Evolutionary conservation across 1,140 invertebrate genomes (phyloP).

Genomic region (Drosophila bocki): DNA sequence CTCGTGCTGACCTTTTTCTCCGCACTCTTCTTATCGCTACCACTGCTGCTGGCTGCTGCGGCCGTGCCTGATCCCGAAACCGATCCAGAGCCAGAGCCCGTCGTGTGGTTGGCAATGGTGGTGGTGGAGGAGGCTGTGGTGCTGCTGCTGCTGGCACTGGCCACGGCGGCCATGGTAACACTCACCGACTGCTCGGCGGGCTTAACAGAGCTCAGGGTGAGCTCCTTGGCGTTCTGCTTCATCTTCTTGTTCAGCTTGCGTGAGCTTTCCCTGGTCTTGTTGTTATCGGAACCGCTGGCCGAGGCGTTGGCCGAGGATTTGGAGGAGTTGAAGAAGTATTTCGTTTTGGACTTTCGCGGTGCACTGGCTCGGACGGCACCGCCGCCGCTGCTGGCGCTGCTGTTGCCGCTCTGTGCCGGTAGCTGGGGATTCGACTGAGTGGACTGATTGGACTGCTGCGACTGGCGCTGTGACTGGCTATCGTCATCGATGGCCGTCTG

Average conservation of each 20-base stretch:
- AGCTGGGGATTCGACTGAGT: slow-evolving; percentile 36
- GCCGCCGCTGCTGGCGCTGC: slow-evolving; percentile 74
- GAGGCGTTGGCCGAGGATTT: slow-evolving; percentile 78
- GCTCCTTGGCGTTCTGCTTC: slow-evolving; percentile 80
- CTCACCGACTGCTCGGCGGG: slow-evolving; percentile 61
- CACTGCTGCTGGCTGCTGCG: slow-evolving; percentile 14
- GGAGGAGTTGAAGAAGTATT: slow-evolving; percentile 78
- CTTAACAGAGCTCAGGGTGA: slow-evolving; percentile 77
- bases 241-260: slow-evolving; percentile 77
- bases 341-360: slow-evolving; percentile 73
- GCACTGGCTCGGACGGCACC: slow-evolving; percentile 38
- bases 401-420: slow-evolving; percentile 69
- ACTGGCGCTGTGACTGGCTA: slow-evolving; percentile 43
- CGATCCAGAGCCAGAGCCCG: slow-evolving; percentile 32
- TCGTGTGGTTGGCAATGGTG: slow-evolving; percentile 27
- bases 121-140: slow-evolving; percentile 28
- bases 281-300: slow-evolving; percentile 76
- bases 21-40: slow-evolving; percentile 25
- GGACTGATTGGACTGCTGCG: slow-evolving; percentile 46
- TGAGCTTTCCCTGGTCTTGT: slow-evolving; percentile 64
- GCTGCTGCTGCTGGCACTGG: slow-evolving; percentile 20
- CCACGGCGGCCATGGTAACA: slow-evolving; percentile 35
- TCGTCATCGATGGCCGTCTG: slow-evolving; percentile 74
- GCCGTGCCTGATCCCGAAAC: slow-evolving; percentile 25
- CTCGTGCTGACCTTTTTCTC: slow-evolving; percentile 45